Evolutionary conservation across 2,888 invertebrate species (phyloP).

Genomic region (Plusia festucae): DNA sequence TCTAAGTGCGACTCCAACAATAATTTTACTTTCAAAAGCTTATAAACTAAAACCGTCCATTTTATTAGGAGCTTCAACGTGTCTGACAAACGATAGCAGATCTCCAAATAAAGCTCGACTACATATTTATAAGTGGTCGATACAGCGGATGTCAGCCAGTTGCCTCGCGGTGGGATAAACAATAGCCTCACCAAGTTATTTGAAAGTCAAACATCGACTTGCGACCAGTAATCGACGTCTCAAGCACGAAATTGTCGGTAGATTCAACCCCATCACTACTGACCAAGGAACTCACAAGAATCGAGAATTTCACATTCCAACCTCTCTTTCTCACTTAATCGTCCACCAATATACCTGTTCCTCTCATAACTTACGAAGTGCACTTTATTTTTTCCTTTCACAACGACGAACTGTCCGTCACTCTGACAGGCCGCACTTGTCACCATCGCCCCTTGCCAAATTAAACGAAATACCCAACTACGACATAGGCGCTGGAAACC

Average conservation of each 20-base stretch:
- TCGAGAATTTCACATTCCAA: slow-evolving; percentile 64
- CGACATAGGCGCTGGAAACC: slow-evolving; percentile 73
- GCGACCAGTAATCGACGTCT: slow-evolving; percentile 79
- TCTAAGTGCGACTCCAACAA: slow-evolving; percentile 19
- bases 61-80: slow-evolving; percentile 67
- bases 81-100: slow-evolving; percentile 74
- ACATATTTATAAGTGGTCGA: slow-evolving; percentile 79
- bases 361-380: slow-evolving; percentile 64
- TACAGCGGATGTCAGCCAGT: slow-evolving; percentile 72
- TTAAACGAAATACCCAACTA: slow-evolving; percentile 75
- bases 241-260: slow-evolving; percentile 76
- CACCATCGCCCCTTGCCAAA: slow-evolving; percentile 78
- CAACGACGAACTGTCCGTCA: slow-evolving; percentile 72
- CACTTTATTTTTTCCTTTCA: slow-evolving; percentile 70
- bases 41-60: slow-evolving; percentile 55
- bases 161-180: slow-evolving; percentile 74
- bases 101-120: slow-evolving; percentile 77
- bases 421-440: slow-evolving; percentile 70
- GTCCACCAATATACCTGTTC: slow-evolving; percentile 48
- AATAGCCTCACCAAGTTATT: slow-evolving; percentile 72
- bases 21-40: slow-evolving; percentile 49
- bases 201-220: slow-evolving; percentile 78
- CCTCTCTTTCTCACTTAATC: slow-evolving; percentile 62
- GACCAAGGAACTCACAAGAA: slow-evolving; percentile 67
- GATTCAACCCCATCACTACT: slow-evolving; percentile 70